These are phyloP conservation scores for Cinara cedri DNA, from an alignment of 2,888 invertebrate species.

Conservation along the genomic window DNA sequence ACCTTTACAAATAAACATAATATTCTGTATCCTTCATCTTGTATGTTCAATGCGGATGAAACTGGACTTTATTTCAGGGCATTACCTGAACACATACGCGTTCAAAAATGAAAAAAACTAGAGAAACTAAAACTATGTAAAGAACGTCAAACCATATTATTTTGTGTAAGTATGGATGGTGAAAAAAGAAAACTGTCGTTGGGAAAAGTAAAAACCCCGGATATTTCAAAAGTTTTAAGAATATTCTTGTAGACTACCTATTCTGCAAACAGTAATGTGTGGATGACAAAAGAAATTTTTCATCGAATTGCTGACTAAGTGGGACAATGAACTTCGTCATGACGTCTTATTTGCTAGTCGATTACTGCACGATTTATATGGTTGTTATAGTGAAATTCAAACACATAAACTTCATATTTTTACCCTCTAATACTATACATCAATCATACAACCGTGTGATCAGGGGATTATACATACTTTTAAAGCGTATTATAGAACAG, in stretches of 20 bases:
- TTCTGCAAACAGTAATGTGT: slow-evolving; percentile 61
- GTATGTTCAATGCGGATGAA: slow-evolving; percentile 61
- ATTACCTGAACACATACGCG: slow-evolving; percentile 60
- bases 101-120: slow-evolving; percentile 61
- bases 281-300: slow-evolving; percentile 62
- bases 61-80: slow-evolving; percentile 60
- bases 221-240: slow-evolving; percentile 60
- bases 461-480: slow-evolving; percentile 58
- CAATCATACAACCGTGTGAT: slow-evolving; percentile 56
- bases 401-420: slow-evolving; percentile 40
- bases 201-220: slow-evolving; percentile 62
- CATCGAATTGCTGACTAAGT: slow-evolving; percentile 59
- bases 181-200: slow-evolving; percentile 61
- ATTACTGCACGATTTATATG: not conserved
- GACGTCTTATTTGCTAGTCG: slow-evolving; percentile 14
- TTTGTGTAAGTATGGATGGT: slow-evolving; percentile 50
- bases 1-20: no score
- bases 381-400: not conserved
- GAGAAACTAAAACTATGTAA: slow-evolving; percentile 22
- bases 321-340: slow-evolving; percentile 59
- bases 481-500: slow-evolving; percentile 29
- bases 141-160: not conserved
- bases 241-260: slow-evolving; percentile 61
- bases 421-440: slow-evolving; percentile 54
- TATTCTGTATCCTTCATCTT: slow-evolving; percentile 55